Base-by-base conservation (phyloP, 1,140 invertebrate genomes). In the Drosophila baimaii region DNA sequence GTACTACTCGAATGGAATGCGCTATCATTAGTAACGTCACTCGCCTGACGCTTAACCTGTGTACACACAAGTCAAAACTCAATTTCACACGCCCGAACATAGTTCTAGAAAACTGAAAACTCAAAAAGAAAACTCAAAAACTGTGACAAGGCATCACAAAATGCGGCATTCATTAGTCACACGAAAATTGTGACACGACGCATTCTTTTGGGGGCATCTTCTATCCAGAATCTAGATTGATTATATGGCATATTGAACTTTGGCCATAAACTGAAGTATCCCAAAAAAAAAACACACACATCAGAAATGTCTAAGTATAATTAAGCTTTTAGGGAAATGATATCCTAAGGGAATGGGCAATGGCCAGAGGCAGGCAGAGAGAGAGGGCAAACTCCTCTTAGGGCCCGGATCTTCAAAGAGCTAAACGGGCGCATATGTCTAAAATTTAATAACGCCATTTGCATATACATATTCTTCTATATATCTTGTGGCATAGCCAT, bases 11-110 rank as follows among this genome's bases (percentile, higher is more conserved):
- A 35, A 44, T 19, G 74, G 52, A 5, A 21, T 37, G 4, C 10
- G 44, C 75, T 88, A 88, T 88, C 83, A 88, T 85, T 85, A 86
- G 82, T 72, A 75, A 81, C 75, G 82, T 68, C 82, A 78, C 62
- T 64, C 69, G 56, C 10, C 49, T 69, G 79, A 76, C 66, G 63
- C 65, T 62, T 65, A 47, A 55, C 65, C 65, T 69, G 41, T 69
- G 41, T 31, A 31, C 23, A 13, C 9, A 17, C 5, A 39, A 55
- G 2, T 49, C 17, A 31, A 9, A 56, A 33, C 51, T 70, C 39
- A 37, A 81, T 86, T 84, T 86, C 79, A 86, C 82, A 88, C 82
- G 43, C 72, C 69, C 59, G 44, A 72, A 68, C 17, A 31, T 13
- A 43, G 17, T 27, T 13, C 43, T 21, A 12, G 21, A 25, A 43